Evolutionary conservation across 2,113 vertebrate species (phyloP).

Genomic region (Hippocampus mohnikei): DNA sequence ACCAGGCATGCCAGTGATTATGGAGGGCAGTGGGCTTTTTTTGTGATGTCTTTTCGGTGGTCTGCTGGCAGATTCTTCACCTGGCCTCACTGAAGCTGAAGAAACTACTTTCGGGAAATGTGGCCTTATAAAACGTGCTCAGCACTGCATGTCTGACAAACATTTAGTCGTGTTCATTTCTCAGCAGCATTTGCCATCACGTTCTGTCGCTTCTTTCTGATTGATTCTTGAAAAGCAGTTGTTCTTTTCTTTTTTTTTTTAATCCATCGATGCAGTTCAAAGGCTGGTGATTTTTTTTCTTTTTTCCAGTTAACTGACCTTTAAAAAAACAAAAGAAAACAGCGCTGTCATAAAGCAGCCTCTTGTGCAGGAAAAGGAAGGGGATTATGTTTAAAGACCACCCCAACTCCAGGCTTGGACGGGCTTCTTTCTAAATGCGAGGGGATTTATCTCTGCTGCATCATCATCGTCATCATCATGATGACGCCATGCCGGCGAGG

Average conservation of each 20-base stretch:
- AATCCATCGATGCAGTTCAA: slow-evolving; percentile 40
- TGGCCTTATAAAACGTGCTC: not conserved
- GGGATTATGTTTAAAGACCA: slow-evolving; percentile 21
- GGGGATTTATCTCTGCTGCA: slow-evolving; percentile 3
- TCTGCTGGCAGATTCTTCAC: too few relatives aligned
- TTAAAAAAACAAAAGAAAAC: slow-evolving; percentile 31
- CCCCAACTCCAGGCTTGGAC: slow-evolving; percentile 34
- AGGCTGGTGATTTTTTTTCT: slow-evolving; percentile 63
- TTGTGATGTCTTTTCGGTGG: too few relatives aligned
- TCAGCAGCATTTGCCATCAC: not conserved
- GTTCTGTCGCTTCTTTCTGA: not conserved
- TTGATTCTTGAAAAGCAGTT: not conserved
- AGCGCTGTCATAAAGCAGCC: slow-evolving; percentile 49
- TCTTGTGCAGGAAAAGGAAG: slow-evolving; percentile 37
- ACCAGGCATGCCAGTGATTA: too few relatives aligned
- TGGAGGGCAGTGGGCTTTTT: too few relatives aligned
- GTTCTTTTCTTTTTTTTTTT: not conserved
- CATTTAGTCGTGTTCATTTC: not conserved
- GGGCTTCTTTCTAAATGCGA: slow-evolving; percentile 31
- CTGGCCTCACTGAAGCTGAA: not conserved
- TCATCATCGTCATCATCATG: not conserved
- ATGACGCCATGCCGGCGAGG: slow-evolving; percentile 71
- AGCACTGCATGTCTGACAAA: not conserved
- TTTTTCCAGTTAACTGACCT: slow-evolving; percentile 55
- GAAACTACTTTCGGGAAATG: not conserved